These are phyloP conservation scores for Lasioglossum leucozonium DNA, from an alignment of 2,888 invertebrate species.

Conservation along the genomic window DNA sequence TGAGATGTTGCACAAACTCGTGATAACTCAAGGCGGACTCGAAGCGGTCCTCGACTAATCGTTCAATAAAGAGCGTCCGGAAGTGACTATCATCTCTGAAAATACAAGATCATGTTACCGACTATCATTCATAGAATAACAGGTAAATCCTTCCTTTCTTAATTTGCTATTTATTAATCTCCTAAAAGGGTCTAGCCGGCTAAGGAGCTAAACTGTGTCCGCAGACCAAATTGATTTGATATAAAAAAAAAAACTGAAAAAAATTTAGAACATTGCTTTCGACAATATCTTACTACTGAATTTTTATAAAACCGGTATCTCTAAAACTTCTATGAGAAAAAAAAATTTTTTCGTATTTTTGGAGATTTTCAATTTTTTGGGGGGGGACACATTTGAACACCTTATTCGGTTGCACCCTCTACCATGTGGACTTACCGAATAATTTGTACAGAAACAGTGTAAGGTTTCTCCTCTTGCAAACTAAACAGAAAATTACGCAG, in stretches of 20 bases:
- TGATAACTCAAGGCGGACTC: constrained; percentile 98
- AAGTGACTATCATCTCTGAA: constrained; percentile 96
- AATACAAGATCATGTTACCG: not conserved
- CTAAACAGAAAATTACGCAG: constrained; percentile 92
- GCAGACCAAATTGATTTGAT: too few relatives aligned
- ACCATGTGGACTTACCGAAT: constrained; percentile 88
- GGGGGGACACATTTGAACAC: not conserved
- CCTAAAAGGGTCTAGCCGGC: too few relatives aligned
- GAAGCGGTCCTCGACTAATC: constrained; percentile 96
- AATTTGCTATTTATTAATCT: too few relatives aligned
- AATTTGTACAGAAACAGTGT: constrained; percentile 91
- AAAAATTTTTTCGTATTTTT: too few relatives aligned
- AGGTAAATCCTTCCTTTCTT: not conserved
- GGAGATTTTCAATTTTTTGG: not conserved
- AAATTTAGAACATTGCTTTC: too few relatives aligned
- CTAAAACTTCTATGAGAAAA: too few relatives aligned
- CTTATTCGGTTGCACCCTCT: not conserved
- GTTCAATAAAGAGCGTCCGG: constrained; percentile 92
- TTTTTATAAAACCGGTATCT: too few relatives aligned
- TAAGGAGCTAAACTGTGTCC: too few relatives aligned
- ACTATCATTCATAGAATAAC: not conserved
- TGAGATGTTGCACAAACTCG: constrained; percentile 98
- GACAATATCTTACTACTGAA: too few relatives aligned
- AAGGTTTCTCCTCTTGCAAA: constrained; percentile 94
- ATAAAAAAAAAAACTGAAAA: too few relatives aligned